These are phyloP conservation scores for Unio delphinus DNA, from an alignment of 2,888 invertebrate genomes.

Conservation along the genomic window DNA sequence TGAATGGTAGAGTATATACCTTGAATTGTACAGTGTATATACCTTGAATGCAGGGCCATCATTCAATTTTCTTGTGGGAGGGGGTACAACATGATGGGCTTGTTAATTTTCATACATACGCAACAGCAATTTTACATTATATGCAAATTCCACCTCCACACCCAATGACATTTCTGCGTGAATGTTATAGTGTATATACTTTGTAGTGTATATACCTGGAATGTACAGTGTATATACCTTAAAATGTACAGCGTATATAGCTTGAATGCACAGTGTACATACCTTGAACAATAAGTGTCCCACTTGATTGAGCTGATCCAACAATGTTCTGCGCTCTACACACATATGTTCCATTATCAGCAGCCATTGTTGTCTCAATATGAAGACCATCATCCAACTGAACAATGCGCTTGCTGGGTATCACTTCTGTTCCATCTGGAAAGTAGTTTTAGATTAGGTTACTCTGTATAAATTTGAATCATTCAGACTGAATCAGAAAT, in stretches of 20 bases:
- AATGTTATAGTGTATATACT: no score
- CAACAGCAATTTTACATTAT: no score
- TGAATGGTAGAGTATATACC: no score
- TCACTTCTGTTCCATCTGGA: constrained; percentile 32
- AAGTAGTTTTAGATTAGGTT: background rate
- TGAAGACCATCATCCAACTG: constrained; percentile 35
- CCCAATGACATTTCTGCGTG: no score
- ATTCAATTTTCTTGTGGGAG: no score
- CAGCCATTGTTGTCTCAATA: constrained; percentile 37
- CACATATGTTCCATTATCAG: constrained; percentile 47
- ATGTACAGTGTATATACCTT: no score
- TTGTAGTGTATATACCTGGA: no score
- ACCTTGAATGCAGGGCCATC: no score
- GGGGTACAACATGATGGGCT: no score
- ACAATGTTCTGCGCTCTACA: constrained; percentile 55
- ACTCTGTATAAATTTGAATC: background rate
- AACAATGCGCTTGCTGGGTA: constrained; percentile 26
- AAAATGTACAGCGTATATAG: background rate
- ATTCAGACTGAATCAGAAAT: background rate
- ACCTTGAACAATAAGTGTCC: constrained; percentile 51
- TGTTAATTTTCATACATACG: no score
- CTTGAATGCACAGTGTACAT: background rate
- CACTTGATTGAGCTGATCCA: constrained; percentile 44
- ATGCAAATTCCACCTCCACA: no score
- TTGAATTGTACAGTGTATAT: no score